Base-by-base conservation (phyloP, 2,113 vertebrate species). In the Elgaria multicarinata region DNA sequence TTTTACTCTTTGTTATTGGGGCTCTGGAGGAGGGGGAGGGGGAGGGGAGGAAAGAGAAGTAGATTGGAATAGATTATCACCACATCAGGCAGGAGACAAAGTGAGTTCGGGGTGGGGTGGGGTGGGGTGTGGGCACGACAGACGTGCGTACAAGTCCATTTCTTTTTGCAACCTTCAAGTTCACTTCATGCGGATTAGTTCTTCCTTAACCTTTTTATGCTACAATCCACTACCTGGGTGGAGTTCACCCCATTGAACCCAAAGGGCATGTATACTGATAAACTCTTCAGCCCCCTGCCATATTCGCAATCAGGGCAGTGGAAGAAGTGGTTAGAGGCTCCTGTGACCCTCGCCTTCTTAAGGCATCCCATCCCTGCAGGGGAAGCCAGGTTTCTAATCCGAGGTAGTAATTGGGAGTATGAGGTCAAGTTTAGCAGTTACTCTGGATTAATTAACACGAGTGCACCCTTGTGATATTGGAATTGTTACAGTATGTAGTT, bases 1-100 rank as follows among this genome's bases (percentile, higher is more conserved):
- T 86, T 85, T 86, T 86, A 64, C 77, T 82, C 84, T 71, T 88
- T 81, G 53, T 53, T 72, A 89, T 55, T 83, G 92, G 79, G 46
- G 92, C 84, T 55, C 71, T 83, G 81, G 67, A 88, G 44, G 69
- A 62, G 83, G 71, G 46, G 80, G 36, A n/a, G 75, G 36, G 39
- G 26, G 78, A 50, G n/a, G n/a, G 80, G 39, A 89, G 42, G 33
- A n/a, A 44, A 39, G 67, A 76, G 72, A 67, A n/a, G 71, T 1
- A 33, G 72, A n/a, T 42, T 66, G 82, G 44, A 84, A 83, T 42
- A 77, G 88, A 77, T 89, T 44, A 83, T 83, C 58, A 90, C 90
- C n/a, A 44, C 71, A 28, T 67, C 90, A 82, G 44, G 64, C 9
- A 83, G 33, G 39, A 66, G 33, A 18, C 18, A 53, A 31, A 28